A percentile compares a stretch with the other conserved stretches of the same genome.
Evolutionary conservation across 2,888 invertebrate genomes (phyloP).

Genomic region (Amblyteles armatorius): DNA sequence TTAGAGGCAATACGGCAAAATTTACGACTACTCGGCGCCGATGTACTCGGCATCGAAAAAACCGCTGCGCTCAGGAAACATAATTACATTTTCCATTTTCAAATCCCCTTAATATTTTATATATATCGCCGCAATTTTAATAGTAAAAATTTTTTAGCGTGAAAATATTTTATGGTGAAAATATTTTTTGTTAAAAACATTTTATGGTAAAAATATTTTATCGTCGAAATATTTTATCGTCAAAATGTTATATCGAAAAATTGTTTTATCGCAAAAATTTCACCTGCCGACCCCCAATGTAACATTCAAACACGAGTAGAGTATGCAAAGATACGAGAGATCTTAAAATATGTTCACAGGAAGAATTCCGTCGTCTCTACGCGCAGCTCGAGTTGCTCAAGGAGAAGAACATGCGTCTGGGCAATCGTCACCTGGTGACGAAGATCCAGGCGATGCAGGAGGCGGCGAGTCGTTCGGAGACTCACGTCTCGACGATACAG

Average conservation of each 20-base stretch:
- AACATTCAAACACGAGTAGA: neutral
- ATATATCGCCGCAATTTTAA: no score
- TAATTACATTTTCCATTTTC: no score
- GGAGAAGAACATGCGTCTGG: constrained; percentile 91
- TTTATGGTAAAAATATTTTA: neutral
- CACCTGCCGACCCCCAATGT: no score
- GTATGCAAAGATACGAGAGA: neutral
- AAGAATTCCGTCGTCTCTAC: constrained; percentile 93
- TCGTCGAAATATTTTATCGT: neutral
- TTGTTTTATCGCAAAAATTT: no score
- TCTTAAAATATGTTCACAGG: constrained; percentile 85
- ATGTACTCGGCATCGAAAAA: no score
- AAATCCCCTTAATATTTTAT: no score
- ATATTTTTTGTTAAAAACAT: no score
- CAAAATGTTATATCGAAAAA: neutral
- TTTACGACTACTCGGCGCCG: no score
- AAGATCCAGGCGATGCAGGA: constrained; percentile 94
- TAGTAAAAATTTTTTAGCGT: no score
- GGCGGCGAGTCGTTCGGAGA: constrained; percentile 88
- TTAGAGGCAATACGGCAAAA: no score
- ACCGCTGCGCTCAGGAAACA: no score
- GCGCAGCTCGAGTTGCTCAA: constrained; percentile 92
- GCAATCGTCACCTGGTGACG: constrained; percentile 90
- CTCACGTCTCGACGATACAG: constrained; percentile 85
- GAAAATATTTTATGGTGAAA: no score